Base-by-base conservation (phyloP, 2,113 vertebrate genomes). In the Cynocephalus volans region DNA sequence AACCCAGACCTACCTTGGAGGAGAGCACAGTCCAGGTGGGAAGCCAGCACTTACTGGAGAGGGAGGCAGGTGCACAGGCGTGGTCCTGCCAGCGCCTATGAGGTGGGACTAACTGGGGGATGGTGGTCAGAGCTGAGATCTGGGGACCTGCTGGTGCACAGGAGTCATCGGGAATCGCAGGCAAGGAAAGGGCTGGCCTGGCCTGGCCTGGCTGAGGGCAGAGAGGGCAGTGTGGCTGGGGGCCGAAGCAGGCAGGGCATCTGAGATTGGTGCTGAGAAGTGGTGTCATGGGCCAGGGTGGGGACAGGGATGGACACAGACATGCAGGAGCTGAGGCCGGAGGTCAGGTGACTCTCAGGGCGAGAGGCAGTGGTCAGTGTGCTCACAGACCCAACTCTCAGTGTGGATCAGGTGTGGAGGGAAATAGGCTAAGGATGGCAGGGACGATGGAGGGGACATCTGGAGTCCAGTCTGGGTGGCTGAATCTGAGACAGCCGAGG, bases 21-120 rank as follows among this genome's bases (percentile, higher is more conserved):
- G 36, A 50, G 50, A 10, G 15, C 33, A 52, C 1, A 0, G 45
- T 13, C 1, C 1, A 9, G 31, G 31, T 4, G 58, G 10, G 24
- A n/a, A 28, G 31, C 0, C 4, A 33, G 11, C 26, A 4, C 9
- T 26, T 64, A 6, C 11, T 41, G 41, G 41, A 41, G 41, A 41
- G 41, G 41, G 41, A 41, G 41, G 41, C 41, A 41, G 41, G 41
- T 41, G 41, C 41, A 62, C 1, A 12, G n/a, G 24, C 1, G 41
- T 1, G 19, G 62, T 64, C 65, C 65, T n/a, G 31, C 4, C 31
- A 33, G 31, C 31, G 54, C 54, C 54, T 56, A 9, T 11, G 9
- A 56, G 12, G 54, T 41, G 41, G 41, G 41, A 41, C 41, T 41
- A 41, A 41, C 41, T 41, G 41, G 41, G 41, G 41, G 41, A 41